Conservation (phyloP, 2,888 invertebrate genomes). For the Sinohyriopsis cumingii region DNA sequence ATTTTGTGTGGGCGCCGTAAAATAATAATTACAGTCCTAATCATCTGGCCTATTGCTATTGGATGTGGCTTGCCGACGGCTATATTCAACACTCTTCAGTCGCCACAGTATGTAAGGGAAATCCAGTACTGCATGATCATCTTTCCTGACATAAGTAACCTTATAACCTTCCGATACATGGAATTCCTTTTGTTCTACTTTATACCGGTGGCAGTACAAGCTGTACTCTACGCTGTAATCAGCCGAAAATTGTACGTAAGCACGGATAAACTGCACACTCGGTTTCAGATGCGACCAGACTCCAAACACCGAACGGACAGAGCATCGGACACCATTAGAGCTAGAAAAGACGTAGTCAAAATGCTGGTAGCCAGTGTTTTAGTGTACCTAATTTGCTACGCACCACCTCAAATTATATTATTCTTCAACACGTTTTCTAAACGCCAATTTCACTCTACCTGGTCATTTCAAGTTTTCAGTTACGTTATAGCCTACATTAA, state of each 20-base stretch:
- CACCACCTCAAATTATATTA: slow-evolving; percentile 71
- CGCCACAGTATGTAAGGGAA: slow-evolving; percentile 30
- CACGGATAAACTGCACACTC: slow-evolving; percentile 57
- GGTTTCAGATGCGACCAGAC: slow-evolving; percentile 53
- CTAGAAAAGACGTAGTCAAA: slow-evolving; percentile 73
- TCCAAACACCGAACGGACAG: slow-evolving; percentile 52
- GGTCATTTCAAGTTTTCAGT: slow-evolving; percentile 68
- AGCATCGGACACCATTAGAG: slow-evolving; percentile 61
- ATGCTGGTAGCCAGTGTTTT: slow-evolving; percentile 73
- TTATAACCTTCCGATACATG: slow-evolving; percentile 59
- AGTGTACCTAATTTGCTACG: slow-evolving; percentile 73
- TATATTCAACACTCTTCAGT: slow-evolving; percentile 54
- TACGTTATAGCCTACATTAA: slow-evolving; percentile 71
- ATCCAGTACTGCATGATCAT: slow-evolving; percentile 58
- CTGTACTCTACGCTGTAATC: slow-evolving; percentile 67
- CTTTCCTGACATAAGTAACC: slow-evolving; percentile 48
- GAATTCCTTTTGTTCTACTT: slow-evolving; percentile 70
- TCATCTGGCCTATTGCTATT: slow-evolving; percentile 68
- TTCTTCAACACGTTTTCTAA: slow-evolving; percentile 66
- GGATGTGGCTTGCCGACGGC: slow-evolving; percentile 66
- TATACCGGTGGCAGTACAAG: slow-evolving; percentile 67
- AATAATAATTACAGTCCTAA: slow-evolving; percentile 62
- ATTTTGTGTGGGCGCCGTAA: slow-evolving; percentile 67
- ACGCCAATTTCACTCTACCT: slow-evolving; percentile 61
- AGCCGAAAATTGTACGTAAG: slow-evolving; percentile 65